A percentile compares a stretch with the other conserved stretches of the same genome.
These are phyloP conservation scores for Ormyrus nitidulus DNA, from an alignment of 2,888 invertebrate species.

Conservation along the genomic window DNA sequence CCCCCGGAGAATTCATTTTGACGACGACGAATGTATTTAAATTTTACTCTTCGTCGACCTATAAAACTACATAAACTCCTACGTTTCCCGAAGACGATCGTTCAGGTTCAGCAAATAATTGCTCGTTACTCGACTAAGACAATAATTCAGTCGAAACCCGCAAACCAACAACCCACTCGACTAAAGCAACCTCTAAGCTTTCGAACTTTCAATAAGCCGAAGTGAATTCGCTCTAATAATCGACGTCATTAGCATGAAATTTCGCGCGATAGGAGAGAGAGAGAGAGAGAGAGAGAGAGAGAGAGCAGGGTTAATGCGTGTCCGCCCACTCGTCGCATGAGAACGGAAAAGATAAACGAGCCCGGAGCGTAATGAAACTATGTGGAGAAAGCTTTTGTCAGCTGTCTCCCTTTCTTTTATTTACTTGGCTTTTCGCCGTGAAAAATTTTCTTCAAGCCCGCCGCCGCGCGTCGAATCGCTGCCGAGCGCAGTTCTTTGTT, in stretches of 20 bases:
- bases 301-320: constrained; percentile 29
- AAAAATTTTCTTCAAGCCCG: not conserved
- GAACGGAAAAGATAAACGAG: constrained; percentile 45
- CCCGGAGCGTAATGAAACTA: not conserved
- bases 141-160: no score
- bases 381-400: not conserved
- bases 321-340: constrained; percentile 43
- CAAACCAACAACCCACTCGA: no score
- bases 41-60: no score
- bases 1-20: no score
- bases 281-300: constrained; percentile 1
- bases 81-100: no score
- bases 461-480: not conserved
- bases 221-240: constrained; percentile 13
- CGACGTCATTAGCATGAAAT: constrained; percentile 37
- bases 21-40: no score
- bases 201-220: not conserved
- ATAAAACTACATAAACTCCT: no score
- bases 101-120: no score
- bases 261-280: constrained; percentile 7
- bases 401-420: not conserved
- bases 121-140: no score
- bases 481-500: not conserved
- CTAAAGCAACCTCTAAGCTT: no score
- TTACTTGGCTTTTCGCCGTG: not conserved